Evolutionary conservation across 2,888 invertebrate species (phyloP), one percentile per base, ranked within the genome.

Genomic region (Zhengitettix transpicula): DNA sequence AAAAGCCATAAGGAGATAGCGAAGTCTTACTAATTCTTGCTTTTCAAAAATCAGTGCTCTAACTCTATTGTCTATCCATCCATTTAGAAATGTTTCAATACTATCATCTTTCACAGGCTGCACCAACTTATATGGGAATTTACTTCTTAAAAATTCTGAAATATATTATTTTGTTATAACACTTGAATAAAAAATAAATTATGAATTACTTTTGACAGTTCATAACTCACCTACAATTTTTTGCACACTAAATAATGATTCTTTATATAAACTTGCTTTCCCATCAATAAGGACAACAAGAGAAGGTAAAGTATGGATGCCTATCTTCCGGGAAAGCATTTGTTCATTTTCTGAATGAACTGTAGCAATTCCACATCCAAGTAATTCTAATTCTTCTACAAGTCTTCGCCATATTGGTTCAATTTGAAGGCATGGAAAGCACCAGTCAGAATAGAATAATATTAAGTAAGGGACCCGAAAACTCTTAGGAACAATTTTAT

Each of bases 391-490:
- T 54, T 94, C 88, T 67, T 91, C 89, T 52, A 91, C 85, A 58
- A 96, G 77, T 64, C 89, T 82, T 57, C 89, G 80, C 82, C 94
- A 91, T 11, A 89, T 81, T 1, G 87, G 87, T 55, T 93, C 91
- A n/a, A 88, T 84, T 85, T 76, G 86, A 64, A 92, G 83, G 72
- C 96, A 97, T 56, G 89, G 84, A 72, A 93, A 90, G 71, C 96
- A 97, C 88, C 92, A 94, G 73, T 96, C 95, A 10, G 90, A 87
- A 74, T 94, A 97, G 72, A 93, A 91, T 66, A 96, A 82, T 56
- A 97, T 80, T 60, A 97, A 75, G 61, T 91, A 87, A 11, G 95
- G 93, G 44, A 85, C 85, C 64, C 81, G 83, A 61, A 80, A 77
- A 70, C 92, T 94, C 70, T 89, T 90, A 63, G 92, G 90, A 58